Evolutionary conservation across 2,888 invertebrate genomes (phyloP), one percentile per base, ranked within the genome.

Genomic region (Thysanoteuthis rhombus): DNA sequence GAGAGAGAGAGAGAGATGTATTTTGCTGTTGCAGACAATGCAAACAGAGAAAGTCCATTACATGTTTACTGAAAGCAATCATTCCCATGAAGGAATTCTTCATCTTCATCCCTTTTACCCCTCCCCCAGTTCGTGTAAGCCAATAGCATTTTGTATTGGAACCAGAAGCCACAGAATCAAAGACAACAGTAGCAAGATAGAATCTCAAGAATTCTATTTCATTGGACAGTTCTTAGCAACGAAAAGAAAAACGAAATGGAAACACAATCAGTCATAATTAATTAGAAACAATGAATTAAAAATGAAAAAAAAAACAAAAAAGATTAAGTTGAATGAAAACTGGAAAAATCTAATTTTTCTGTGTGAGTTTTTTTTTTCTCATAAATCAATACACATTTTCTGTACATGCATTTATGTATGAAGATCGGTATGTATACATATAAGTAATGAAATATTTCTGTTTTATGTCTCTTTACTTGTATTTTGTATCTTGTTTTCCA

Each of bases 381-480:
- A n/a, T 75, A 75, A n/a, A 75, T 4, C 75, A 75, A 75, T 75
- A 10, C 75, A 75, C 75, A 75, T 75, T 75, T 52, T 75, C 75
- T 75, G 75, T 75, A n/a, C 75, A 75, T 52, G 52, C 52, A 52
- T 52, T 52, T 75, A 75, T n/a, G n/a, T 75, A 10, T 75, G 75
- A 75, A 75, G 36, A 75, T n/a, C 4, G 16, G 16, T 75, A n/a
- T 75, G 75, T 75, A 75, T 75, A n/a, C 75, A n/a, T 75, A n/a
- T 75, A 75, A 75, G 75, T 75, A 75, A 75, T 75, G 75, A 75
- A 75, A 75, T n/a, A 75, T n/a, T 75, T n/a, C n/a, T 75, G 75
- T 75, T 75, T 75, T 75, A 75, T 75, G 75, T 75, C n/a, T 75
- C 75, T n/a, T n/a, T n/a, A n/a, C n/a, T 75, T 75, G 75, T 75